Evolutionary conservation across 2,113 vertebrate species (phyloP).

Genomic region (Heliornis fulica): DNA sequence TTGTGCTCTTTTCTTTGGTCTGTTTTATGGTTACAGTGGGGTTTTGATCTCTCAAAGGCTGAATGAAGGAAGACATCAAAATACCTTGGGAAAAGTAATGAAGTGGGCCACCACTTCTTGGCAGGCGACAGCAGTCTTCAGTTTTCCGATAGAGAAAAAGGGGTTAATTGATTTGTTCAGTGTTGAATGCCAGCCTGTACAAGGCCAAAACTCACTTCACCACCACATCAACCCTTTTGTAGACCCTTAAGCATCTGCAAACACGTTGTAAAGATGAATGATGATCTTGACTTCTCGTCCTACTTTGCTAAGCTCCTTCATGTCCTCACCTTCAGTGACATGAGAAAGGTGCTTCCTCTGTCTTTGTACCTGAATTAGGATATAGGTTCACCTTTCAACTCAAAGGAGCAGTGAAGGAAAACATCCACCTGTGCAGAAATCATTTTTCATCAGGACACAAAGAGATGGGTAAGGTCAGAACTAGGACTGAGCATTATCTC

Average conservation of each 20-base stretch:
- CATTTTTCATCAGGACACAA: neutral
- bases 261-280: neutral
- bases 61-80: neutral
- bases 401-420: neutral
- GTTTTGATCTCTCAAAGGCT: neutral
- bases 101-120: neutral
- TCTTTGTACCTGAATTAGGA: neutral
- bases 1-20: neutral
- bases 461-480: neutral
- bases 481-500: neutral
- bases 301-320: neutral
- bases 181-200: neutral
- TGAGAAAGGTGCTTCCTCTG: neutral
- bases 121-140: neutral
- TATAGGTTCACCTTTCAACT: neutral
- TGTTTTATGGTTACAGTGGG: neutral
- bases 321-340: neutral
- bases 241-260: neutral
- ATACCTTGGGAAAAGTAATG: neutral
- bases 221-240: neutral
- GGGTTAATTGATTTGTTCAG: neutral
- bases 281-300: neutral
- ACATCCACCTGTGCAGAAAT: neutral
- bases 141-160: neutral
- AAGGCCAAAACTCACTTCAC: neutral